Base-by-base conservation (phyloP, 1,140 invertebrate genomes). In the Drosophila jambulina region DNA sequence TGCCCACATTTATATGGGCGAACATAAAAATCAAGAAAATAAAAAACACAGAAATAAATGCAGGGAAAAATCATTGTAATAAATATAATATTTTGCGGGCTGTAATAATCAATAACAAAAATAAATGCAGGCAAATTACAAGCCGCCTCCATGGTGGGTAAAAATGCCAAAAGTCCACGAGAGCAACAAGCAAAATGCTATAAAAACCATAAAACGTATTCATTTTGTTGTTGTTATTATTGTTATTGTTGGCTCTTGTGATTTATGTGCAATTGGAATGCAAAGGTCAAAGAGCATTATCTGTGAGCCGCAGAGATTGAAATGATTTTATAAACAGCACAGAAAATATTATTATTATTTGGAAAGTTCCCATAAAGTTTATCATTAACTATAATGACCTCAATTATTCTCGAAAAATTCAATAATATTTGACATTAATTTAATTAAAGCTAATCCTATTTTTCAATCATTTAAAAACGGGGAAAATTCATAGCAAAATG, bases 181-280 rank as follows among this genome's bases (percentile, higher is more conserved):
- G 17, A 49, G 32, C 71, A 51, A 58, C 25, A 75, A 40, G 27
- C 49, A 57, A 69, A 63, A 42, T 23, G 57, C 49, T 13, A 62
- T 58, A 59, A 57, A 78, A 78, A 10, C 21, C 17, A 49, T 61
- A 38, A 76, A 78, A 60, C 27, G 4, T 27, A 59, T 40, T 49
- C 25, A 59, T 65, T 76, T 75, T 42, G 27, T 54, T 23, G 51
- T 23, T 54, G 23, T 36, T 48, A 27, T 49, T 53, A 21, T 21
- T 53, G 6, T 34, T 32, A 5, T 34, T 21, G 13, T 57, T 65
- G 36, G 2, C 36, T 42, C 32, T 51, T 53, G 45, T 78, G 57
- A 78, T 78, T 78, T 63, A 77, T 78, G 53, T 62, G 23, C 53
- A 71, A 36, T 71, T 45, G 53, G 46, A 78, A 67, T 78, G 75